These are phyloP conservation scores for Magallana gigas DNA, from an alignment of 1,140 invertebrate genomes.

Conservation along the genomic window DNA sequence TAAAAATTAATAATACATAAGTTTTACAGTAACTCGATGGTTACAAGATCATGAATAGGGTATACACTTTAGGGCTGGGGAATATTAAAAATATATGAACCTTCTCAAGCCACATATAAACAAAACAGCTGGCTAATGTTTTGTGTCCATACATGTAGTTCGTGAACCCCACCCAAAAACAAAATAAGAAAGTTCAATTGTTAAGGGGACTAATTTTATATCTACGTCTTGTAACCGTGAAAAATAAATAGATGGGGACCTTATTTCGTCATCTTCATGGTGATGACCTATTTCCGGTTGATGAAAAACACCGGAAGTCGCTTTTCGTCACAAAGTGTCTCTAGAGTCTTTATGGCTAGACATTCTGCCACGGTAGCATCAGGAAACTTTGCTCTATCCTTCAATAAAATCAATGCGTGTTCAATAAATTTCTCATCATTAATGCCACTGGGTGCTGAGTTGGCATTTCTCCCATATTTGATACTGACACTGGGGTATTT, in stretches of 20 bases:
- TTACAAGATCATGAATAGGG: no score
- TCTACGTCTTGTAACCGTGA: no score
- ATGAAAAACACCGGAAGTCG: not conserved
- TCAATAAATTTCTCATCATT: conserved; percentile 21
- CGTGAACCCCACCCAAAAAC: no score
- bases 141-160: no score
- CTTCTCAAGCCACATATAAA: no score
- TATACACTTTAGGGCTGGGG: no score
- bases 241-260: no score
- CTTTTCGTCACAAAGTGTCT: not conserved
- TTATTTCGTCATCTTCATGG: not conserved
- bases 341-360: not conserved
- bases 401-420: not conserved
- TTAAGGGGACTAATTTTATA: no score
- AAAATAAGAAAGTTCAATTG: no score
- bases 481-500: not conserved
- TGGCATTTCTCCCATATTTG: not conserved
- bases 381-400: not conserved
- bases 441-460: not conserved
- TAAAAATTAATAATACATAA: not conserved
- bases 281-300: not conserved
- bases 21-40: no score
- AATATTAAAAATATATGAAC: no score
- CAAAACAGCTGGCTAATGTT: no score
- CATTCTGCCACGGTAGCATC: not conserved